Evolutionary conservation across 2,113 vertebrate genomes (phyloP), one percentile per base, ranked within the genome.

Genomic region (Meles meles): DNA sequence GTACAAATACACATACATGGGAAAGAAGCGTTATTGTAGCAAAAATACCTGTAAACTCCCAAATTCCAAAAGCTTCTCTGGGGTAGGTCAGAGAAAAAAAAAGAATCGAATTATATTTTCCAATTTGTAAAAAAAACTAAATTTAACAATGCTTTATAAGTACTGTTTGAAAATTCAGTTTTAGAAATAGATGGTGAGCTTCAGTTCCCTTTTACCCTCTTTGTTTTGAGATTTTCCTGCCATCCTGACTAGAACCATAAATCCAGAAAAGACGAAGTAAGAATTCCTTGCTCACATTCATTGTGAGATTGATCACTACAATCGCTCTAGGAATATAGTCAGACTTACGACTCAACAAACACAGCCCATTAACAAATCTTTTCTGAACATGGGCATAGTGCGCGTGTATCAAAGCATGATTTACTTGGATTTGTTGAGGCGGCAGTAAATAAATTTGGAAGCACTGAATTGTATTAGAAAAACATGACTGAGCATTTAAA

Each of bases 401-500:
- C 42, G 39, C 1, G 0, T 87, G 39, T 85, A 84, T 65, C 88
- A 94, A 96, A 88, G 42, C 80, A 74, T 74, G 90, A 96, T 96
- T 95, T 90, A 87, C 89, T 96, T 93, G 96, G 90, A 74, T 71
- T 90, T 97, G 94, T 25, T 90, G 96, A 97, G 65, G 94, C 83
- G 14, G 80, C 92, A 82, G 71, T 96, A 97, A 98, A 97, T 97
- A 96, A 88, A 96, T 97, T 96, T 97, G 87, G 97, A 96, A 94
- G 94, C 65, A 8, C 81, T 90, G 88, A 97, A 96, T 95, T 97
- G 71, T 96, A 97, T 97, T 98, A 97, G 87, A 86, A 95, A 97
- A 97, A 95, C 95, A 97, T 97, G 97, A 95, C 92, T 74, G 96
- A 97, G 87, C 93, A 96, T 95, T 98, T 97, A 94, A 92, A 97